phyloP scores from a whole-genome alignment of 1,140 invertebrate genomes.

The Drosophila teissieri region DNA sequence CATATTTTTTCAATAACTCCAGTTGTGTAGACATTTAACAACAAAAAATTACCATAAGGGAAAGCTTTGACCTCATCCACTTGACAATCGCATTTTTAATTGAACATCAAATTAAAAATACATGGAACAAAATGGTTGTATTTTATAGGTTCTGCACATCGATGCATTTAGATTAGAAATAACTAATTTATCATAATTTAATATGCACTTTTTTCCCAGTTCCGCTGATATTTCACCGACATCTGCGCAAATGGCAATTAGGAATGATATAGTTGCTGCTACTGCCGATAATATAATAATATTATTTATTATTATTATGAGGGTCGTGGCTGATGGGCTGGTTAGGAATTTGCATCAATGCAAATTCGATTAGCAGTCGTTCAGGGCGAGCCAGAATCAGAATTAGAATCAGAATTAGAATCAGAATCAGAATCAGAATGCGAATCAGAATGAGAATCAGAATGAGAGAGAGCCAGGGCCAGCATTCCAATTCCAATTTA shows the following conservation, averaged over 20 bases:
- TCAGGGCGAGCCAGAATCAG: slow-evolving; percentile 9
- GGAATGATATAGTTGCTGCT: slow-evolving; percentile 18
- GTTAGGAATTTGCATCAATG: slow-evolving; percentile 38
- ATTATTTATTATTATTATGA: slow-evolving; percentile 13
- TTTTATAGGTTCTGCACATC: not conserved
- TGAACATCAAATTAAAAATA: no score
- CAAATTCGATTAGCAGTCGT: slow-evolving; percentile 49
- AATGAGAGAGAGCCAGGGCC: slow-evolving; percentile 22
- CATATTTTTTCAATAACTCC: no score
- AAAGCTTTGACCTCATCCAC: no score
- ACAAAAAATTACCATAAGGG: no score
- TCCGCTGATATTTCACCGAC: not conserved
- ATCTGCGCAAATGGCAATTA: slow-evolving; percentile 29
- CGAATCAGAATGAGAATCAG: slow-evolving; percentile 19
- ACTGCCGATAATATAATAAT: slow-evolving; percentile 12
- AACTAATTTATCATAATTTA: slow-evolving; percentile 5
- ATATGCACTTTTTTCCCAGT: not conserved
- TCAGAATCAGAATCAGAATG: slow-evolving; percentile 17
- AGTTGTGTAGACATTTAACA: no score
- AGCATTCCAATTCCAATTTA: slow-evolving; percentile 78
- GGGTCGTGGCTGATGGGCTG: not conserved
- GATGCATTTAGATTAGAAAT: not conserved
- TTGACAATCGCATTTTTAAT: no score
- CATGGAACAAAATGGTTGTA: no score
- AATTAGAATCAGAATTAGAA: not conserved